A percentile compares a stretch with the other conserved stretches of the same genome.
Evolutionary conservation across 2,888 invertebrate genomes (phyloP).

Genomic region (Plemyria rubiginata): DNA sequence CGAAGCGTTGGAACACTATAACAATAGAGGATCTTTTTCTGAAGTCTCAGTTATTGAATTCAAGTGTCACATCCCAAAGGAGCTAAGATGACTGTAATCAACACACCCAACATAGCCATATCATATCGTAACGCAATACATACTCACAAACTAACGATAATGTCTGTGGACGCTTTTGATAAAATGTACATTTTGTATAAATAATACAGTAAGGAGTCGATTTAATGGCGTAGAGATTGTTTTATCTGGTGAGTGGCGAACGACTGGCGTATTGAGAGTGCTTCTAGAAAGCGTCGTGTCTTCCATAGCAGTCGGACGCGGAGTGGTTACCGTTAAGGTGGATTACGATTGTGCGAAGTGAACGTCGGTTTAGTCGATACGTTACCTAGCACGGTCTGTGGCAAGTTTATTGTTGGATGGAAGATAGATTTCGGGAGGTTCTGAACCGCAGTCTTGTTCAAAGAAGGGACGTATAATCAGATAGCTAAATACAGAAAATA

Average conservation of each 20-base stretch:
- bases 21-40: background rate
- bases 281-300: conserved; percentile 83
- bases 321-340: conserved; percentile 49
- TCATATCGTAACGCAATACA: conserved; percentile 61
- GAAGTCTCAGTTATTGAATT: background rate
- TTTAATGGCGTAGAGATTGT: conserved; percentile 72
- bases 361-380: conserved; percentile 5
- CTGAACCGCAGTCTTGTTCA: background rate
- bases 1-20: background rate
- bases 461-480: background rate
- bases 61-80: conserved; percentile 4
- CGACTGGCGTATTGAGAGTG: conserved; percentile 82
- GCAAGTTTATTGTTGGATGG: background rate
- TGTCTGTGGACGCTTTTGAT: conserved; percentile 73
- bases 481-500: background rate
- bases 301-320: conserved; percentile 84
- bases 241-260: conserved; percentile 72
- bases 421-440: background rate
- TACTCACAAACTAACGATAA: conserved; percentile 53
- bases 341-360: conserved; percentile 25
- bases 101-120: conserved; percentile 50
- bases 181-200: conserved; percentile 83
- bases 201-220: conserved; percentile 80
- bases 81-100: conserved; percentile 57
- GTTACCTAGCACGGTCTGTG: background rate